These are phyloP conservation scores for Thermophis baileyi DNA, from an alignment of 2,113 vertebrate species.

Conservation along the genomic window DNA sequence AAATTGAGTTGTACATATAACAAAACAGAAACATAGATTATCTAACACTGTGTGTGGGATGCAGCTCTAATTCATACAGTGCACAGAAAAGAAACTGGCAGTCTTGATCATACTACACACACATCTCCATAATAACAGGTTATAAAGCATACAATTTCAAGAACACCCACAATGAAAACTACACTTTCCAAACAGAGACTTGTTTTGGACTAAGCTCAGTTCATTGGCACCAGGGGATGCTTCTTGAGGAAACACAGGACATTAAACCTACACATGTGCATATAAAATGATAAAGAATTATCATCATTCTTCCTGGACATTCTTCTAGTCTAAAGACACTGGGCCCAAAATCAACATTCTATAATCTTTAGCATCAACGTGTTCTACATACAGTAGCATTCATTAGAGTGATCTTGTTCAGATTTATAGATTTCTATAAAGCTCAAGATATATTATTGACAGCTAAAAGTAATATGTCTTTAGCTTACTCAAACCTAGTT, in stretches of 20 bases:
- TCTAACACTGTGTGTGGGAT: constrained; percentile 78
- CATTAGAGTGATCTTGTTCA: constrained; percentile 53
- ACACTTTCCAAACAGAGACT: constrained; percentile 86
- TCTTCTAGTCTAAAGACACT: constrained; percentile 69
- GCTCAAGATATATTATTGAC: constrained; percentile 67
- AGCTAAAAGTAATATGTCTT: constrained; percentile 70
- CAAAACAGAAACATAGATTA: constrained; percentile 74
- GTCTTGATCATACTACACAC: constrained; percentile 70
- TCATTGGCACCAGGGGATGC: constrained; percentile 91
- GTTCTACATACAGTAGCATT: constrained; percentile 47
- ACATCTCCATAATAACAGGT: constrained; percentile 79
- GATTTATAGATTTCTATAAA: constrained; percentile 72
- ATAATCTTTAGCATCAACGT: constrained; percentile 69
- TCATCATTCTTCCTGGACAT: constrained; percentile 66
- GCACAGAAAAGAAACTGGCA: constrained; percentile 69
- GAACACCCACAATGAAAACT: constrained; percentile 95
- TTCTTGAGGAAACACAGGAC: constrained; percentile 87
- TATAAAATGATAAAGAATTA: constrained; percentile 81
- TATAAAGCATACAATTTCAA: constrained; percentile 80
- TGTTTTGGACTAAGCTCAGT: constrained; percentile 90
- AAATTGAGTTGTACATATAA: constrained; percentile 69
- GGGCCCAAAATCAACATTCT: constrained; percentile 75
- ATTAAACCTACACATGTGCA: constrained; percentile 85
- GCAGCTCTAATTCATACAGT: constrained; percentile 68
- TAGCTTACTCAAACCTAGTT: constrained; percentile 49